Percentiles rank a stretch among this genome's conserved stretches.
Conservation (phyloP, 1,140 invertebrate species). For the Drosophila kikkawai region DNA sequence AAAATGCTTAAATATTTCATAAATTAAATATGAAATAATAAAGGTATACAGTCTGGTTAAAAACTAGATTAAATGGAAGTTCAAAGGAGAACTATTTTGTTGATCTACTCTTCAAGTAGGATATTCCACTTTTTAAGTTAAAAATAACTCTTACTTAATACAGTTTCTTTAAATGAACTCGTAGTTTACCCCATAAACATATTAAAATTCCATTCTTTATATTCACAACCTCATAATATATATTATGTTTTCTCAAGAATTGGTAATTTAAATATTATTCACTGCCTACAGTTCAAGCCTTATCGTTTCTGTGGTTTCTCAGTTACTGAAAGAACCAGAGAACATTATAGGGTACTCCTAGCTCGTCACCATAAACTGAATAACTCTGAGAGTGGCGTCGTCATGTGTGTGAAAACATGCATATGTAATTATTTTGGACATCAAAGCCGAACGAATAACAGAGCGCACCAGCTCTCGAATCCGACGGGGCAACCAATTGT, state of each 20-base stretch:
- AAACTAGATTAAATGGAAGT: neutral
- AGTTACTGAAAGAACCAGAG: neutral
- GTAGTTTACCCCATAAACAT: neutral
- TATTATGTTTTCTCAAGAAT: neutral
- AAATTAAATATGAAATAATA: neutral
- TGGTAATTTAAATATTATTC: neutral
- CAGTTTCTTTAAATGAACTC: neutral
- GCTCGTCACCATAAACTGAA: neutral
- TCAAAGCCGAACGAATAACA: conserved; percentile 20
- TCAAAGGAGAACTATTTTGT: neutral
- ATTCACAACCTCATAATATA: neutral
- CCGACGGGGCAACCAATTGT: conserved; percentile 51
- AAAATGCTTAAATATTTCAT: too few species aligned
- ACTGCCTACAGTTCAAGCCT: neutral
- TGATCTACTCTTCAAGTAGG: neutral
- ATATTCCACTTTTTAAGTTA: neutral
- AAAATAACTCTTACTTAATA: neutral
- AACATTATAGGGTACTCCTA: neutral
- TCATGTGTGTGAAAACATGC: conserved; percentile 44
- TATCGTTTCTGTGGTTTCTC: neutral
- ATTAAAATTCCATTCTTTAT: neutral
- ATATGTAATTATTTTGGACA: conserved; percentile 44
- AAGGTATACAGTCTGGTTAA: neutral
- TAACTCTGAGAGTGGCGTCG: neutral
- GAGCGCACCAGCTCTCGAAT: neutral